Base-by-base conservation (phyloP, 2,113 vertebrate genomes). In the Saimiri boliviensis region DNA sequence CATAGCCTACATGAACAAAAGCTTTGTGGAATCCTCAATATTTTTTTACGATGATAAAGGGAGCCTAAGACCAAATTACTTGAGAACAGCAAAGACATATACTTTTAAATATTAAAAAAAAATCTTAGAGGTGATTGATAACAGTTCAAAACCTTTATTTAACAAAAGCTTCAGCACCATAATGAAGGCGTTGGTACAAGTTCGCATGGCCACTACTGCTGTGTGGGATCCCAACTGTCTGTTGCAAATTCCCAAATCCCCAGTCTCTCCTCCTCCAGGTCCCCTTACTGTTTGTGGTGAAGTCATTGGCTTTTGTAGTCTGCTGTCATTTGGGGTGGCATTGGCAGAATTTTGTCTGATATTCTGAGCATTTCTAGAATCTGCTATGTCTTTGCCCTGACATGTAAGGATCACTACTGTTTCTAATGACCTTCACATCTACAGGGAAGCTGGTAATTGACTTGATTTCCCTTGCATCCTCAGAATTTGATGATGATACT, bases 311-410 rank as follows among this genome's bases (percentile, higher is more conserved):
- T 76, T 4, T 14, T 47, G n/a, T 0, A 14, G 47, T 27, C n/a
- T 19, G 12, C 23, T 54, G 4, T 2, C 7, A 17, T 37, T 6
- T 16, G 5, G 6, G 5, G 17, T 68, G 49, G 7, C 4, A 0
- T 4, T 54, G 9, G 30, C 32, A 37, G 23, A 23, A 45, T 30
- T 35, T 42, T 20, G 21, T 54, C 19, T 35, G 6, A 54, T 27
- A 23, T 47, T 42, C n/a, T 32, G 63, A 12, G 49, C 40, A 11
- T 58, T 37, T 66, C 14, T 3, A 27, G 35, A 45, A 9, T 30
- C 7, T 3, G 20, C 5, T 0, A 1, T 6, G 14, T 58, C 45
- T 47, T 4, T 74, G 45, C 16, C 35, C 16, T 19, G 40, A 37
- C 37, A 47, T 3, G 0, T 17, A 40, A 74, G 11, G 11, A 19